Evolutionary conservation across 2,888 invertebrate genomes (phyloP), one percentile per base, ranked within the genome.

Genomic region (Dryomyza anilis): DNA sequence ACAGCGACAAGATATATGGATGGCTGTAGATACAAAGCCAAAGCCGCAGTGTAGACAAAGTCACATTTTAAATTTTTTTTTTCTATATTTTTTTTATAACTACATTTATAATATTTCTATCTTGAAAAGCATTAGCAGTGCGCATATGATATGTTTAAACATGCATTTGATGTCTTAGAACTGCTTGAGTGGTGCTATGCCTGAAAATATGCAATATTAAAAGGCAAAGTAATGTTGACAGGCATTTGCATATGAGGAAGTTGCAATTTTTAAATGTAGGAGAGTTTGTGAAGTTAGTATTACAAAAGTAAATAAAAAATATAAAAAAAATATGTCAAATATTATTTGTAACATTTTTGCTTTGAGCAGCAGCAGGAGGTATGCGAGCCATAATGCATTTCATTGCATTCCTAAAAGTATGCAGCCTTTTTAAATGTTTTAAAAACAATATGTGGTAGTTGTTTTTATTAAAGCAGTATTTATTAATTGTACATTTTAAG

Each of bases 191-290:
- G 16, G 29, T 48, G 21, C 36, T 14, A 36, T 21, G 59, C 59
- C 59, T 33, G 23, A 60, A 50, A 60, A 33, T 48, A 60, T 60
- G 48, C 59, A 60, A 36, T 57, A 39, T 57, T n/a, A 57, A 57
- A 57, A 43, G 25, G 43, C 27, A 57, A 57, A 39, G 23, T 14
- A 36, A 6, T 39, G 33, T n/a, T n/a, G n/a, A n/a, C n/a, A n/a
- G n/a, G n/a, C 55, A 36, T 12, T 2, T 50, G 27, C 27, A n/a
- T n/a, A 25, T 36, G 23, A 36, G 12, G 7, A 14, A 55, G 36
- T 43, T 23, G 7, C 33, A 25, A 57, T 14, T n/a, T n/a, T 43
- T 14, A 43, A 39, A 57, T 25, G 19, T 27, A 25, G 8, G 43
- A 45, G 14, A 43, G 16, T n/a, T 16, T 23, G 16, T 7, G 25